Base-by-base conservation (phyloP, 2,797 vertebrate genomes). In the Tarsius wallacei region DNA sequence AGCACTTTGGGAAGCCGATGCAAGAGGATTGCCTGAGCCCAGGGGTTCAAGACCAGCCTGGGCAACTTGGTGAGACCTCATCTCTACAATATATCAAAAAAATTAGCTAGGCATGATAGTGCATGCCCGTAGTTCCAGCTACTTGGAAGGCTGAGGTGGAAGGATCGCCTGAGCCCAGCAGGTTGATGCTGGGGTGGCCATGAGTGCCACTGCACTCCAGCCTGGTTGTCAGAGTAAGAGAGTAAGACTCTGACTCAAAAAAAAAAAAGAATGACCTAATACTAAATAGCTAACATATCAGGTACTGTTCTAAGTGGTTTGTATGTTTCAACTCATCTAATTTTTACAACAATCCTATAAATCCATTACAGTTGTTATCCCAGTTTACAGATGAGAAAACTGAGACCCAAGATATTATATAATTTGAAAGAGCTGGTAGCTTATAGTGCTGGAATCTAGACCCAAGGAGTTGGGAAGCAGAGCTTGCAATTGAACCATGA, bases 331-430 rank as follows among this genome's bases (percentile, higher is more conserved):
- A 13, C 61, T 93, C 21, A 42, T 42, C 78, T 80, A 74, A 76
- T 85, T 96, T 88, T 88, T 22, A 33, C 26, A 76, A 16, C 15
- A 73, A 14, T 61, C 11, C 57, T 87, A 33, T 47, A 33, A 91
- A 22, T 42, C 61, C 83, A 26, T 87, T 93, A 47, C 47, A 83
- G 78, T 92, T 85, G 11, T 92, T 64, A 64, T 31, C 70, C 28
- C 51, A 64, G 9, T 77, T 85, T 80, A 66, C 7, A 94, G n/a
- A 36, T 87, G 31, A 71, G 59, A 33, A 97, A 78, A 76, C 76
- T 31, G 14, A 94, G 83, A 22, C 64, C 12, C 61, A 53, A 66
- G 24, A 59, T 90, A 49, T 3, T 88, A 61, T 9, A 15, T 55
- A 21, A 55, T 33, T 73, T 68, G 15, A 78, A n/a, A 93, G 57